These are phyloP conservation scores for Caenorhabditis plicata DNA, from an alignment of 2,888 invertebrate species.

Conservation along the genomic window DNA sequence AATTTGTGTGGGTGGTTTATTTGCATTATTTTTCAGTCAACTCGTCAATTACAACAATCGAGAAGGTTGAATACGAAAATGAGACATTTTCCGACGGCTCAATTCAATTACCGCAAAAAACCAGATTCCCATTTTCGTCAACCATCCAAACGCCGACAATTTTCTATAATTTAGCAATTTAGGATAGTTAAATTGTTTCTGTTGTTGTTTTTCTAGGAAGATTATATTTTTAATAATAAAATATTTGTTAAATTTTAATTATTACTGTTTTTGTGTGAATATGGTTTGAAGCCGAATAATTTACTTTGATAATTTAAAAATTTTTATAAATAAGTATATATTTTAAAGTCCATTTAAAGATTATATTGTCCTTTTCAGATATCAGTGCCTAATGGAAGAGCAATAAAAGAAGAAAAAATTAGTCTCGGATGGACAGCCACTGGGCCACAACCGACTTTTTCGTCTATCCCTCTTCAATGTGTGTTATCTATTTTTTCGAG, in stretches of 20 bases:
- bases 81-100: background rate
- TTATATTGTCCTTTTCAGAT: no score
- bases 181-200: background rate
- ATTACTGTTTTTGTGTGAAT: background rate
- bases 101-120: background rate
- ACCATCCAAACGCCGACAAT: slow-evolving; percentile 38
- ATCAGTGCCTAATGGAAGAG: no score
- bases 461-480: no score
- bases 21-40: background rate
- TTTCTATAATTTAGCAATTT: slow-evolving; percentile 27
- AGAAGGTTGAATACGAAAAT: slow-evolving; percentile 13
- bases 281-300: background rate
- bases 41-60: background rate
- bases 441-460: no score
- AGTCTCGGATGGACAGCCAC: no score
- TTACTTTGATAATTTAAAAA: background rate
- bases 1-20: background rate
- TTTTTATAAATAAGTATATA: no score
- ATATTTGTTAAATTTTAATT: slow-evolving; percentile 1
- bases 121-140: slow-evolving; percentile 35
- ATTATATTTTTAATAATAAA: no score
- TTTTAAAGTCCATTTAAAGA: no score
- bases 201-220: no score
- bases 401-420: no score
- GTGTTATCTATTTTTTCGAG: no score